Conservation (phyloP, 2,888 invertebrate species). For the Andrena hattorfiana region DNA sequence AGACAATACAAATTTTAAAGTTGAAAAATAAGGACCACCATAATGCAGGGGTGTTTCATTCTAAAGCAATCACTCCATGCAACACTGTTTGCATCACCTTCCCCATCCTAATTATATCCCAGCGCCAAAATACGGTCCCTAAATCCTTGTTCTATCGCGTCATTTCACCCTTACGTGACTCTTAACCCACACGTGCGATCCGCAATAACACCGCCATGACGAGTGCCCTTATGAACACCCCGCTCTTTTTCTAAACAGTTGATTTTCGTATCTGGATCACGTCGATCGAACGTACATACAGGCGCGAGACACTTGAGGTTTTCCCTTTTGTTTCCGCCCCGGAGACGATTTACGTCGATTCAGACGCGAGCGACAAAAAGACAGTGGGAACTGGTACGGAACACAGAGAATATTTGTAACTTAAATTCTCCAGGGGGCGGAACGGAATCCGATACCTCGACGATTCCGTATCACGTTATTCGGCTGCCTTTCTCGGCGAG, state of each 20-base stretch:
- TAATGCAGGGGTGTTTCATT: too few relatives aligned
- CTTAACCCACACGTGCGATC: too few relatives aligned
- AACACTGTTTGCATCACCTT: too few relatives aligned
- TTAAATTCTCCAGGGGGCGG: conserved; percentile 42
- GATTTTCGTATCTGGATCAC: background rate
- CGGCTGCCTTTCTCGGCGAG: conserved; percentile 19
- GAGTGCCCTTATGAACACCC: background rate
- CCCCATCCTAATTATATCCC: too few relatives aligned
- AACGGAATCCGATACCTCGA: conserved; percentile 47
- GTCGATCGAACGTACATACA: background rate
- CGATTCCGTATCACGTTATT: conserved; percentile 44
- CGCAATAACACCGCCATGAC: too few relatives aligned
- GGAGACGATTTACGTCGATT: conserved; percentile 52
- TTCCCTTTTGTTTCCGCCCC: conserved; percentile 19
- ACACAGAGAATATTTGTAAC: conserved; percentile 60
- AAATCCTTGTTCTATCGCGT: too few relatives aligned
- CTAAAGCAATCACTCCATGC: too few relatives aligned
- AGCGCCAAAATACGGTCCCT: too few relatives aligned
- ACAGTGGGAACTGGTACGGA: conserved; percentile 23
- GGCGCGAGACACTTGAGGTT: background rate
- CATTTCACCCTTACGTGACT: too few relatives aligned
- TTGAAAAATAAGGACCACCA: too few relatives aligned
- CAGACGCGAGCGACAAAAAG: conserved; percentile 28
- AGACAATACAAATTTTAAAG: too few relatives aligned
- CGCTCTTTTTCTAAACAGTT: conserved; percentile 26